Percentiles rank a stretch among this genome's conserved stretches.
phyloP scores from a whole-genome alignment of 1,140 invertebrate genomes.

The Zaprionus kolodkinae region DNA sequence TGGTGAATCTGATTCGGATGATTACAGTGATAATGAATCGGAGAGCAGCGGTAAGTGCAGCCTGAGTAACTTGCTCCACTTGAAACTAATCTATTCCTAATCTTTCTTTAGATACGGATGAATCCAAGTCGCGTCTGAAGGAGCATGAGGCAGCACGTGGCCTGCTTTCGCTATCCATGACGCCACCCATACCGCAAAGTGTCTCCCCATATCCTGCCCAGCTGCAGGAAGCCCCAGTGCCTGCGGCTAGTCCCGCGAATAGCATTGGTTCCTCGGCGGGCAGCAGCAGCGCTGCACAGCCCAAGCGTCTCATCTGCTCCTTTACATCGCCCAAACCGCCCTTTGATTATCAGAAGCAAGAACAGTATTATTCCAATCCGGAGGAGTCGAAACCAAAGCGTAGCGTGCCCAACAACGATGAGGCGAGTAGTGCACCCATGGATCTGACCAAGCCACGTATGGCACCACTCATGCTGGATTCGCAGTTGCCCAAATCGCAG shows the following conservation, averaged over 20 bases:
- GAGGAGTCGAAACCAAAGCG: constrained; percentile 76
- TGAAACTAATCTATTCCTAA: not conserved
- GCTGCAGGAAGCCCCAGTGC: constrained; percentile 48
- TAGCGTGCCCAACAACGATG: constrained; percentile 56
- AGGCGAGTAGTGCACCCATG: constrained; percentile 73
- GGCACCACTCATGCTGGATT: not conserved
- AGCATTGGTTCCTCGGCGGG: constrained; percentile 66
- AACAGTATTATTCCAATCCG: constrained; percentile 84
- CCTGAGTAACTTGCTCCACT: not conserved
- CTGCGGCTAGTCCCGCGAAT: constrained; percentile 65
- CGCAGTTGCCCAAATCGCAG: constrained; percentile 64
- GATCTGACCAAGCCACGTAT: constrained; percentile 80
- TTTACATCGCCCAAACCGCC: constrained; percentile 83
- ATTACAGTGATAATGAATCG: constrained; percentile 89
- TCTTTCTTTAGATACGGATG: constrained; percentile 85
- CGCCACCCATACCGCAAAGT: constrained; percentile 75
- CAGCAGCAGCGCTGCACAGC: constrained; percentile 36
- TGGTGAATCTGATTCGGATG: constrained; percentile 87
- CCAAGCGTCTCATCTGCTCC: constrained; percentile 71
- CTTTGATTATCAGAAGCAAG: constrained; percentile 83
- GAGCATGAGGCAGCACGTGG: constrained; percentile 96
- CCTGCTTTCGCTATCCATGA: constrained; percentile 90
- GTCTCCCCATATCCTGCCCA: constrained; percentile 55
- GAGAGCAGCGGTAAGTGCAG: constrained; percentile 87
- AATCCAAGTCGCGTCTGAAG: constrained; percentile 87